Percentiles rank a stretch among this genome's conserved stretches.
phyloP scores from a whole-genome alignment of 2,113 vertebrate genomes.

The Chaetorhynchus papuensis region DNA sequence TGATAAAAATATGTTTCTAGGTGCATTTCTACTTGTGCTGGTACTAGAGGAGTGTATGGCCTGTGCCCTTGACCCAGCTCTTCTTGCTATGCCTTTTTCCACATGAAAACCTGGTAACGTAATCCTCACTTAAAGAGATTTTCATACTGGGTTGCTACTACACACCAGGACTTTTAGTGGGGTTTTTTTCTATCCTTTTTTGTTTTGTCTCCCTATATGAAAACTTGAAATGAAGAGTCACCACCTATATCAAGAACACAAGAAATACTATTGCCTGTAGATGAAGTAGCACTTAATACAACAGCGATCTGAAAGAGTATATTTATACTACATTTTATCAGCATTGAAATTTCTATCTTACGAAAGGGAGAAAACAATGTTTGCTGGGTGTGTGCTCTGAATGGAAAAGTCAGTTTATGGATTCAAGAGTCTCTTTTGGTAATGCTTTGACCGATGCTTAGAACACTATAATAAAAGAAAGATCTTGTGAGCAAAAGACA shows the following conservation, averaged over 20 bases:
- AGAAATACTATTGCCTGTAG: neutral
- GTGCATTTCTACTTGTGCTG: neutral
- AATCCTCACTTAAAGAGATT: neutral
- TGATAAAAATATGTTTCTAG: neutral
- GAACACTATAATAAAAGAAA: neutral
- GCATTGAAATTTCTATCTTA: neutral
- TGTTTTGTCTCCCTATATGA: neutral
- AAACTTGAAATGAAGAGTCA: neutral
- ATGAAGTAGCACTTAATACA: neutral
- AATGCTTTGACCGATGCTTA: neutral
- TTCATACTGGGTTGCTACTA: neutral
- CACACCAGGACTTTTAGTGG: accelerated
- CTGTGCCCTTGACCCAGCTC: neutral
- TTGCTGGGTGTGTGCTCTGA: neutral
- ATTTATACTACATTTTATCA: neutral
- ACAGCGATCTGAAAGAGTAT: neutral
- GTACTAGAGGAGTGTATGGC: neutral
- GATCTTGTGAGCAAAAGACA: neutral
- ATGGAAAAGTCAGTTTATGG: neutral
- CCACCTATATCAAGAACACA: neutral
- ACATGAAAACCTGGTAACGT: neutral
- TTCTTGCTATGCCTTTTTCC: neutral
- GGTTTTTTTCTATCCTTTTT: accelerated
- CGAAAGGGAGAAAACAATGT: neutral
- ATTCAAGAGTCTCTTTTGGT: neutral